phyloP scores from a whole-genome alignment of 2,113 vertebrate species.

The Ciconia stormi region DNA sequence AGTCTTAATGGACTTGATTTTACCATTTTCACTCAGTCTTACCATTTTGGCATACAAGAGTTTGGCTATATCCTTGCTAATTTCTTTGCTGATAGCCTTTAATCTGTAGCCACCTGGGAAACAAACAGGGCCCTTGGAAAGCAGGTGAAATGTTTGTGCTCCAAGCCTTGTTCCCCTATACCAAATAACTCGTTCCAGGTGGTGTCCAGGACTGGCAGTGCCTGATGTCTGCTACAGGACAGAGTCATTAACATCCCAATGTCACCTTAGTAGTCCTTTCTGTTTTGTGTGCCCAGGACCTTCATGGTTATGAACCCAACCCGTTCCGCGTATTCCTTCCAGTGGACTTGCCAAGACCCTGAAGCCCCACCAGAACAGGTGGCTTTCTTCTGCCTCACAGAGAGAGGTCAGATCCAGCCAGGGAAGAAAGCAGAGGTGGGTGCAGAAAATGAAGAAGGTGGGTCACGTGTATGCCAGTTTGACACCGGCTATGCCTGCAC shows the following conservation, averaged over 20 bases:
- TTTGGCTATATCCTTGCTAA: not conserved
- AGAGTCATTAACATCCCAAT: not conserved
- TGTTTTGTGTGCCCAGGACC: constrained; percentile 68
- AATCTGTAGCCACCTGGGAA: not conserved
- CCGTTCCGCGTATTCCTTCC: constrained; percentile 77
- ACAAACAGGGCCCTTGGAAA: not conserved
- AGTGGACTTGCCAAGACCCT: constrained; percentile 81
- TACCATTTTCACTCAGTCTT: not conserved
- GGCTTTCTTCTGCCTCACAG: constrained; percentile 82
- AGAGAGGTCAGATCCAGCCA: constrained; percentile 76
- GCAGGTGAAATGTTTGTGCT: not conserved
- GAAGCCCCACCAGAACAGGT: constrained; percentile 32
- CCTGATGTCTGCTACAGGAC: not conserved
- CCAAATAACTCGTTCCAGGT: not conserved
- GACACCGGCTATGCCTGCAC: not conserved
- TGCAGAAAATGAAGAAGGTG: not conserved
- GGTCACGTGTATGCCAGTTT: not conserved
- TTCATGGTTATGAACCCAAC: constrained; percentile 88
- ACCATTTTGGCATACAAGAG: not conserved
- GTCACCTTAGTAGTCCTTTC: not conserved
- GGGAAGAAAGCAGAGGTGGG: constrained; percentile 83
- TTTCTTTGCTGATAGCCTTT: not conserved
- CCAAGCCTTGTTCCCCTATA: accelerated
- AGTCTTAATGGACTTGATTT: not conserved
- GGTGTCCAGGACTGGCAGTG: not conserved